Evolutionary conservation across 2,113 vertebrate genomes (phyloP).

Genomic region (Xenotilapia flavipinnis): DNA sequence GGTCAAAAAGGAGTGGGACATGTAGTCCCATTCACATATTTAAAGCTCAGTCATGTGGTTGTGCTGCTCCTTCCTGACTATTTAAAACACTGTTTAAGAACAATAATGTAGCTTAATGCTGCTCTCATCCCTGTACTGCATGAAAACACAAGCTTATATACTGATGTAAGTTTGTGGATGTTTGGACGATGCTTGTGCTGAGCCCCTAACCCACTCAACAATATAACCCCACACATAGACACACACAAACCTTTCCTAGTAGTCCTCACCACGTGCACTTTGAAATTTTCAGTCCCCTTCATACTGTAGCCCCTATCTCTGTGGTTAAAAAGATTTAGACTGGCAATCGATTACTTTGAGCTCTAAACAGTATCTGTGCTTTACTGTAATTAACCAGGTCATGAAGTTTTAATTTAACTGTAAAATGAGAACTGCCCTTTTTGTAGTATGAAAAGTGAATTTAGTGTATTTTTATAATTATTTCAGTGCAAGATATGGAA

Average conservation of each 20-base stretch:
- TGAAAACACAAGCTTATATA: neutral
- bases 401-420: neutral
- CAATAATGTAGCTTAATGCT: neutral
- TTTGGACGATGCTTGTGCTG: neutral
- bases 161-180: neutral
- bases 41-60: neutral
- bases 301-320: neutral
- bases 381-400: neutral
- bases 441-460: neutral
- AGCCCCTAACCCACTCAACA: neutral
- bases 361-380: neutral
- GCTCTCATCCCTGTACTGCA: neutral
- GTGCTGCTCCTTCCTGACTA: neutral
- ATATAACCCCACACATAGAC: neutral
- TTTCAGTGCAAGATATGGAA: neutral
- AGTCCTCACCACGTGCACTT: neutral
- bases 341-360: neutral
- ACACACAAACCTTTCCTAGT: neutral
- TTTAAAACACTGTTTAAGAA: neutral
- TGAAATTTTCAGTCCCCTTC: neutral
- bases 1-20: neutral
- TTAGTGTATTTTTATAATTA: neutral
- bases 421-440: neutral
- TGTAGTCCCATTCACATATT: neutral
- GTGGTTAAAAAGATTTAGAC: neutral